A percentile compares a stretch with the other conserved stretches of the same genome.
Conservation (phyloP, 2,888 invertebrate genomes). For the Ariolimax columbianus region DNA sequence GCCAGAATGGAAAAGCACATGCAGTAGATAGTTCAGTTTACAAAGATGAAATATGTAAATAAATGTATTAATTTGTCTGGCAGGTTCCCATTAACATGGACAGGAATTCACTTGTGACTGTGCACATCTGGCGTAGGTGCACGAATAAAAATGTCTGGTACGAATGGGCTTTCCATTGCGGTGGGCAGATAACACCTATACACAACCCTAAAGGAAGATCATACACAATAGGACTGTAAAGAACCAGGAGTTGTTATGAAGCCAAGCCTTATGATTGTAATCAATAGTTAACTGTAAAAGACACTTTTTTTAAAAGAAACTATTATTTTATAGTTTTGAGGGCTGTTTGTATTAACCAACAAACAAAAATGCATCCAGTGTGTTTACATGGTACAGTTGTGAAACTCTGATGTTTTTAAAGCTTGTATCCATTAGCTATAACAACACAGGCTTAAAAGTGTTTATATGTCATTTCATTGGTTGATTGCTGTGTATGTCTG, state of each 20-base stretch:
- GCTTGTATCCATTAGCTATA: too few relatives aligned
- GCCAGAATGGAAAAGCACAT: too few relatives aligned
- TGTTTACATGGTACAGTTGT: too few relatives aligned
- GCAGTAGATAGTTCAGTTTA: too few relatives aligned
- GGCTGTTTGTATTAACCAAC: too few relatives aligned
- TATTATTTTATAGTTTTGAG: background rate
- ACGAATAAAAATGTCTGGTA: constrained; percentile 94
- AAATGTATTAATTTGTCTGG: background rate
- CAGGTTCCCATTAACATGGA: constrained; percentile 87
- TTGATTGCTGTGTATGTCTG: too few relatives aligned
- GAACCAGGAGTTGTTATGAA: background rate
- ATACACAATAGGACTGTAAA: constrained; percentile 84
- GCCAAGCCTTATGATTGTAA: background rate
- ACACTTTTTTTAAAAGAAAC: background rate
- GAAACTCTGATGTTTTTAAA: too few relatives aligned
- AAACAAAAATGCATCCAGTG: too few relatives aligned
- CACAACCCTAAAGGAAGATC: constrained; percentile 88
- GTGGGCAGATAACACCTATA: constrained; percentile 82
- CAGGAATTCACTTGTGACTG: constrained; percentile 85
- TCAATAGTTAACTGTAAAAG: background rate
- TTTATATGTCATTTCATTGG: too few relatives aligned
- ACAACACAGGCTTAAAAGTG: too few relatives aligned
- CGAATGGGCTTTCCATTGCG: constrained; percentile 88
- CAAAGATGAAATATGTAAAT: too few relatives aligned
- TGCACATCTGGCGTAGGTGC: constrained; percentile 92